Conservation (phyloP, 2,113 vertebrate genomes). For the Neogale vison region DNA sequence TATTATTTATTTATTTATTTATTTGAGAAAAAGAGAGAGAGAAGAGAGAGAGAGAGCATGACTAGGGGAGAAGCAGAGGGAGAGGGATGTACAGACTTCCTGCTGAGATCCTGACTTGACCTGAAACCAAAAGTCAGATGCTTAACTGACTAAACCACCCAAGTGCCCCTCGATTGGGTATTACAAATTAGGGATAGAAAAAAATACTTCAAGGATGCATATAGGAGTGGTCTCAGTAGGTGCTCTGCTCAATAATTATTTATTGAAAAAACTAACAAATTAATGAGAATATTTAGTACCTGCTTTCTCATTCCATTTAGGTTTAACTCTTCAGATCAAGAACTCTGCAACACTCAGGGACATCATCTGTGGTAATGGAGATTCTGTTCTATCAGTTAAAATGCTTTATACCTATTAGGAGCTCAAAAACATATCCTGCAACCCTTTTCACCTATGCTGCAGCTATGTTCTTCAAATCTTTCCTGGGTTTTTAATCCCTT, state of each 20-base stretch:
- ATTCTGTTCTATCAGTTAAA: background rate
- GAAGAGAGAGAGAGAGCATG: background rate
- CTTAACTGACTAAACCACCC: background rate
- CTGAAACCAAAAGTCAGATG: background rate
- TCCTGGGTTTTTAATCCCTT: background rate
- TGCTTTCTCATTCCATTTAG: background rate
- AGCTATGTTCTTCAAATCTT: background rate
- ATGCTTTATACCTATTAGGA: background rate
- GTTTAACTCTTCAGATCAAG: background rate
- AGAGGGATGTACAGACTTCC: no score
- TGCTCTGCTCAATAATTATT: background rate
- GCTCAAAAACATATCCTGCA: background rate
- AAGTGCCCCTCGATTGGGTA: background rate
- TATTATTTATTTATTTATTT: background rate
- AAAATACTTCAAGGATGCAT: background rate
- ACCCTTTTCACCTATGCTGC: background rate
- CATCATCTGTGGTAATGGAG: no score
- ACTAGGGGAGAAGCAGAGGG: background rate
- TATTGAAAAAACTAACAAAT: background rate
- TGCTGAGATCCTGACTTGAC: background rate
- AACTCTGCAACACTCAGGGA: background rate
- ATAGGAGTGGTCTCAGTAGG: background rate
- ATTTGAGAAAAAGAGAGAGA: background rate
- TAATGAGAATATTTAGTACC: background rate
- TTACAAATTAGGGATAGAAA: background rate